These are phyloP conservation scores for Pica pica DNA, from an alignment of 2,113 vertebrate species.

Conservation along the genomic window DNA sequence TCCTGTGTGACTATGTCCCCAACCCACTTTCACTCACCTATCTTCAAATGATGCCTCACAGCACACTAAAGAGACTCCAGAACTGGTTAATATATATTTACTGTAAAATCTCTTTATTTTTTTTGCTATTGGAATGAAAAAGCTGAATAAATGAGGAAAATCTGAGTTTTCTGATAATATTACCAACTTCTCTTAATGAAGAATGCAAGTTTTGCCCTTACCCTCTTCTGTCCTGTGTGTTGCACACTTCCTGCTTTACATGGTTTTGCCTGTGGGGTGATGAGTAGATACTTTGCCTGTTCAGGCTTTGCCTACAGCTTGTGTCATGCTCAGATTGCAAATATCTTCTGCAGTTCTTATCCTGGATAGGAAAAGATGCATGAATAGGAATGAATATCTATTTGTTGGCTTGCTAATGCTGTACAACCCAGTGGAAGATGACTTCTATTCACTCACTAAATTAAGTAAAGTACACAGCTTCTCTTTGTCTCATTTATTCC, in stretches of 20 bases:
- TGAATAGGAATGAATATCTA: background rate
- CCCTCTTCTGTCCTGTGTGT: background rate
- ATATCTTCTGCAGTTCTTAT: background rate
- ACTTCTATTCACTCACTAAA: background rate
- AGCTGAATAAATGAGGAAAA: background rate
- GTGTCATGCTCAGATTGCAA: background rate
- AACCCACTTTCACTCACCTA: background rate
- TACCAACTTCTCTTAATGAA: background rate
- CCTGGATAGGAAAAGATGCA: background rate
- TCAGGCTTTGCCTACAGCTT: background rate
- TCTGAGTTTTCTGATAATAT: background rate
- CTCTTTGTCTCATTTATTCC: background rate
- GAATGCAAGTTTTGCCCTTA: background rate
- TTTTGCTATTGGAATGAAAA: background rate
- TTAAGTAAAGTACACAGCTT: background rate
- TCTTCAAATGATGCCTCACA: background rate
- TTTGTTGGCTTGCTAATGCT: background rate
- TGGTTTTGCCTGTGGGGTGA: background rate
- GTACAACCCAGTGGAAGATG: accelerated
- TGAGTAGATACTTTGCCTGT: background rate
- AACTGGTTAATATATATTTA: background rate
- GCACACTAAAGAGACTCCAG: background rate
- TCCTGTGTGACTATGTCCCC: background rate
- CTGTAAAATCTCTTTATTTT: background rate
- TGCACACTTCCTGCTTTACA: background rate